phyloP scores from a whole-genome alignment of 2,888 invertebrate genomes.

The Hydriomena furcata region DNA sequence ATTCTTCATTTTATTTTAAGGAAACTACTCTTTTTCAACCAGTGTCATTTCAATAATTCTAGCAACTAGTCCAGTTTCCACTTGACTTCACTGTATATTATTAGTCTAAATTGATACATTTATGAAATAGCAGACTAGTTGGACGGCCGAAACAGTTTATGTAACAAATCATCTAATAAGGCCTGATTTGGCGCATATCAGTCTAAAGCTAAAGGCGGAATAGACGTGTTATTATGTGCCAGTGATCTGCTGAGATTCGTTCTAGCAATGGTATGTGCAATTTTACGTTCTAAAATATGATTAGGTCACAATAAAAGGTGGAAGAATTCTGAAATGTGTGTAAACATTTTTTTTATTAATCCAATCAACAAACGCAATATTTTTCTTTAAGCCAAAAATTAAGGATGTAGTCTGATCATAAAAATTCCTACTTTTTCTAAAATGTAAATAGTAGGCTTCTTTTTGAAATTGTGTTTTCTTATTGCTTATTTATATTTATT shows the following conservation, averaged over 20 bases:
- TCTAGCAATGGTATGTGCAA: slow-evolving; percentile 40
- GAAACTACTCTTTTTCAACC: neutral
- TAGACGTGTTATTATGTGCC: slow-evolving; percentile 43
- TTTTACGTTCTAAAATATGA: neutral
- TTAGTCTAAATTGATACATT: slow-evolving; percentile 20
- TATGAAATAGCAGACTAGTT: slow-evolving; percentile 34
- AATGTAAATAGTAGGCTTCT: too few relatives aligned
- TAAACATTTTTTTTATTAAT: too few relatives aligned
- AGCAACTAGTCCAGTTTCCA: slow-evolving; percentile 8
- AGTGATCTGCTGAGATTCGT: slow-evolving; percentile 29
- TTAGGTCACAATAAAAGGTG: too few relatives aligned
- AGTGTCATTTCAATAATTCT: slow-evolving; percentile 7
- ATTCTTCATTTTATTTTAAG: slow-evolving; percentile 2
- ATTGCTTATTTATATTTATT: too few relatives aligned
- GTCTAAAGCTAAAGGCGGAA: slow-evolving; percentile 33
- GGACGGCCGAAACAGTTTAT: slow-evolving; percentile 34
- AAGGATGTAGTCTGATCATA: too few relatives aligned
- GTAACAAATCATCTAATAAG: slow-evolving; percentile 38
- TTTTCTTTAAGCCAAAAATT: too few relatives aligned
- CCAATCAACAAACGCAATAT: too few relatives aligned
- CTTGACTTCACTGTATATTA: slow-evolving; percentile 13
- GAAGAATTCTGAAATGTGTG: too few relatives aligned
- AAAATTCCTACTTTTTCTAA: too few relatives aligned
- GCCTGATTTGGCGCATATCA: slow-evolving; percentile 40
- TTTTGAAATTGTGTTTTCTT: too few relatives aligned